Evolutionary conservation across 1,140 invertebrate genomes (phyloP).

Genomic region (Eueides isabella): DNA sequence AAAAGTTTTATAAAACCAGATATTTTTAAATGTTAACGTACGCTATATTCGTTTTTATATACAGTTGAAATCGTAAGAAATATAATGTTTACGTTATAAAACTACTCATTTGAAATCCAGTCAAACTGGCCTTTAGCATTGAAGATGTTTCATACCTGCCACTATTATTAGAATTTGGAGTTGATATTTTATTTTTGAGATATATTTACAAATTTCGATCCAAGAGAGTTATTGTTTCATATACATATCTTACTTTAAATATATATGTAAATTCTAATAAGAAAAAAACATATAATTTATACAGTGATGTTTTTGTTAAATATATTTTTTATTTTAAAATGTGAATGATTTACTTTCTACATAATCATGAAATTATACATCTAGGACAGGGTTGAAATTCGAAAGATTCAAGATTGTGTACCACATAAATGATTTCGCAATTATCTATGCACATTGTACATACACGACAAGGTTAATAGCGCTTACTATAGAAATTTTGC

Average conservation of each 20-base stretch:
- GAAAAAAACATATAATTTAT: too few species aligned
- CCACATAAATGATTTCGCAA: conserved; percentile 41
- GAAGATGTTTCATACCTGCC: conserved; percentile 44
- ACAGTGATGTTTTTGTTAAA: too few species aligned
- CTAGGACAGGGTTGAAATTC: conserved; percentile 13
- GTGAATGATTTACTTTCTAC: not conserved
- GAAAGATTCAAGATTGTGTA: conserved; percentile 24
- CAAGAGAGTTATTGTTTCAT: too few species aligned
- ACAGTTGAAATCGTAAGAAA: conserved; percentile 23
- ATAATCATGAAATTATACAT: conserved; percentile 5
- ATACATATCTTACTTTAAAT: too few species aligned
- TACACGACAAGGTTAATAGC: conserved; percentile 36
- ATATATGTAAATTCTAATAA: not conserved
- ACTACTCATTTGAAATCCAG: conserved; percentile 38
- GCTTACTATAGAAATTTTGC: conserved; percentile 11
- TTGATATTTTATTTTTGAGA: conserved; percentile 22
- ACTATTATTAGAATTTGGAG: conserved; percentile 32
- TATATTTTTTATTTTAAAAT: not conserved
- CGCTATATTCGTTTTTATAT: not conserved
- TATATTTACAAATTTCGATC: not conserved
- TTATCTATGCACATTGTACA: conserved; percentile 13
- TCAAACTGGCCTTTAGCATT: conserved; percentile 48
- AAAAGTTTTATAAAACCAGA: too few species aligned
- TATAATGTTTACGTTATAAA: conserved; percentile 33
- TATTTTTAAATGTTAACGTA: not conserved